Conservation (phyloP, 2,113 vertebrate genomes). For the Opisthocomus hoazin region DNA sequence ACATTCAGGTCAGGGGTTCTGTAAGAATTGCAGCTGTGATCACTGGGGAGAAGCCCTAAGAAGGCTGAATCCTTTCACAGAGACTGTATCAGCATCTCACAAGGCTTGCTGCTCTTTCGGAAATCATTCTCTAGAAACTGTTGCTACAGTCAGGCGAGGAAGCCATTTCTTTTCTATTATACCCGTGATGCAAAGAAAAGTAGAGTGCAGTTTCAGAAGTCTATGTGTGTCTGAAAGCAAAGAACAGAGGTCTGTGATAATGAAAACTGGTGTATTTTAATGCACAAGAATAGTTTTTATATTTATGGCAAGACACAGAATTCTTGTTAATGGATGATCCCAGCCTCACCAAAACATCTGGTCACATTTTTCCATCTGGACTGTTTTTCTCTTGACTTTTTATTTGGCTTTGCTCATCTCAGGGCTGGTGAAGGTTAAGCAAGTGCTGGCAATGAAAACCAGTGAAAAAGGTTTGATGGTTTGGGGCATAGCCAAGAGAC, state of each 20-base stretch:
- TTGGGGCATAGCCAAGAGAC: conserved; percentile 53
- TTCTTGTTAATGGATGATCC: not conserved
- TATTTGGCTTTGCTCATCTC: not conserved
- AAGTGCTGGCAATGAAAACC: conserved; percentile 34
- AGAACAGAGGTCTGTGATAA: not conserved
- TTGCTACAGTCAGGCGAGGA: not conserved
- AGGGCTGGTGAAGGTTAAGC: conserved; percentile 30
- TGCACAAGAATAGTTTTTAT: not conserved
- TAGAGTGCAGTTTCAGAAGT: not conserved
- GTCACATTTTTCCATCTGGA: conserved; percentile 27
- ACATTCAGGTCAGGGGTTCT: not conserved
- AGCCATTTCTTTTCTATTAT: not conserved
- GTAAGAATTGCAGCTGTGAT: not conserved
- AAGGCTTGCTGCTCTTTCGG: not conserved
- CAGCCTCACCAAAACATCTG: conserved; percentile 57
- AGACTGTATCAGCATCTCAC: not conserved
- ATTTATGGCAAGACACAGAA: not conserved
- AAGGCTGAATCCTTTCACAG: not conserved
- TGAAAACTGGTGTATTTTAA: conserved; percentile 8
- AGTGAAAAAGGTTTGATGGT: not conserved
- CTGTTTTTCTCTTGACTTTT: not conserved
- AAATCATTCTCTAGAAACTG: not conserved
- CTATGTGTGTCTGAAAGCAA: not conserved
- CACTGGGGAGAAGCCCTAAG: not conserved
- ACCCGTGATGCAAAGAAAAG: not conserved